phyloP scores from a whole-genome alignment of 2,888 invertebrate genomes.

The Hylaea fasciaria region DNA sequence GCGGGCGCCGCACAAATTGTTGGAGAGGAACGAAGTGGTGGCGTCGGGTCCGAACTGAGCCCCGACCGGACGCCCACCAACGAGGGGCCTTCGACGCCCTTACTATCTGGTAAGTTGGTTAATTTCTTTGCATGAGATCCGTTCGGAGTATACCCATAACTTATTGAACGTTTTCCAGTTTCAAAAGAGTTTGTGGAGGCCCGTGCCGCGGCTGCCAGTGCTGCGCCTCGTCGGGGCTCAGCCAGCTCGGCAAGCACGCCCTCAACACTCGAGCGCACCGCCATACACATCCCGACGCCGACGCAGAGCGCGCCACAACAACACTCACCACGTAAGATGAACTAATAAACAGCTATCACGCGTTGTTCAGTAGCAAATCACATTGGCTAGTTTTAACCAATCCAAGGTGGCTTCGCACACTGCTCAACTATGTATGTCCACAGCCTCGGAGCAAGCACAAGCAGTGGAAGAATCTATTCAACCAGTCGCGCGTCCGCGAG shows the following conservation, averaged over 20 bases:
- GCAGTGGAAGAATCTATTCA: constrained; percentile 64
- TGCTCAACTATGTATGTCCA: neutral
- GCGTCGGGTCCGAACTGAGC: constrained; percentile 78
- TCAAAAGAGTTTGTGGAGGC: constrained; percentile 80
- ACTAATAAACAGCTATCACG: too few relatives aligned
- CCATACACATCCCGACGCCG: constrained; percentile 78
- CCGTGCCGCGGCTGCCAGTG: constrained; percentile 71
- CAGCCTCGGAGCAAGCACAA: constrained; percentile 75
- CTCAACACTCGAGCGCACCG: constrained; percentile 84
- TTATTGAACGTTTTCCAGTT: constrained; percentile 51
- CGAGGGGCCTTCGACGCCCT: constrained; percentile 80
- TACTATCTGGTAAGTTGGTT: constrained; percentile 73
- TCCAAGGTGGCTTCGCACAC: too few relatives aligned
- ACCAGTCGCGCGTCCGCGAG: constrained; percentile 64
- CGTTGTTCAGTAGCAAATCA: too few relatives aligned
- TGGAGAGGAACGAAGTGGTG: constrained; percentile 73
- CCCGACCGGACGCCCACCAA: constrained; percentile 83
- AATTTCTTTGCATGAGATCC: too few relatives aligned
- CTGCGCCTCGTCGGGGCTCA: constrained; percentile 75
- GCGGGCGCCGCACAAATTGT: constrained; percentile 71
- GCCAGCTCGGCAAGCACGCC: constrained; percentile 86
- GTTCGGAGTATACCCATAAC: too few relatives aligned
- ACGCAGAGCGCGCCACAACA: constrained; percentile 59
- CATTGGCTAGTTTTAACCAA: too few relatives aligned
- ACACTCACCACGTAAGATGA: constrained; percentile 51